Evolutionary conservation across 2,113 vertebrate genomes (phyloP).

Genomic region (Laticauda colubrina): DNA sequence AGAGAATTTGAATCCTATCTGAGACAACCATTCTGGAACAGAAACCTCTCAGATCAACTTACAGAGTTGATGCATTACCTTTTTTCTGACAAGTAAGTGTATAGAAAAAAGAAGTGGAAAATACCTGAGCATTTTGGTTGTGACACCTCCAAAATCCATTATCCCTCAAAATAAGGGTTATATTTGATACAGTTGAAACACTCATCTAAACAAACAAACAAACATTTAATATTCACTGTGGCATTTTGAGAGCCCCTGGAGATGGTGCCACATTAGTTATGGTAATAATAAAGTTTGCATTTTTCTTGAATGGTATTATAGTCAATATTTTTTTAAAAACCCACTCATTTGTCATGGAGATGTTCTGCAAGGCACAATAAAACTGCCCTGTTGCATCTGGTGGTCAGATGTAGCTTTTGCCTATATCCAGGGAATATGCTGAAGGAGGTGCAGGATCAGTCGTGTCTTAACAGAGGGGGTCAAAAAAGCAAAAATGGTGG

Average conservation of each 20-base stretch:
- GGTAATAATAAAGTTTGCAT: background rate
- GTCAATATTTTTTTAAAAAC: background rate
- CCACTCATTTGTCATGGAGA: background rate
- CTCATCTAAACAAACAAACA: background rate
- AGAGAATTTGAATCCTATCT: background rate
- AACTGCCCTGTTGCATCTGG: background rate
- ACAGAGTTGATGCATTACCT: background rate
- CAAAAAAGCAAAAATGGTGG: background rate
- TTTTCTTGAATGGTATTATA: background rate
- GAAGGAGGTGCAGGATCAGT: background rate
- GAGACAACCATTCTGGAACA: background rate
- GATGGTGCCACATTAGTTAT: background rate
- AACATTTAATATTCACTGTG: background rate
- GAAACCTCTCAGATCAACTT: background rate
- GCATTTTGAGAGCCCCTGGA: background rate
- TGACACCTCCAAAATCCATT: background rate
- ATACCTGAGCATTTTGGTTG: background rate
- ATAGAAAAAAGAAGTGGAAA: background rate
- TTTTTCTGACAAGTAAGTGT: background rate
- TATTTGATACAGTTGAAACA: background rate
- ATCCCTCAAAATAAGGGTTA: background rate
- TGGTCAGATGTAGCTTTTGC: background rate
- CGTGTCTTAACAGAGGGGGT: background rate
- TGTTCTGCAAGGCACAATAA: background rate
- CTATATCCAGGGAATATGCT: background rate